Percentiles rank a stretch among this genome's conserved stretches.
Conservation (phyloP, 2,113 vertebrate species). For the Syrmaticus mikado region DNA sequence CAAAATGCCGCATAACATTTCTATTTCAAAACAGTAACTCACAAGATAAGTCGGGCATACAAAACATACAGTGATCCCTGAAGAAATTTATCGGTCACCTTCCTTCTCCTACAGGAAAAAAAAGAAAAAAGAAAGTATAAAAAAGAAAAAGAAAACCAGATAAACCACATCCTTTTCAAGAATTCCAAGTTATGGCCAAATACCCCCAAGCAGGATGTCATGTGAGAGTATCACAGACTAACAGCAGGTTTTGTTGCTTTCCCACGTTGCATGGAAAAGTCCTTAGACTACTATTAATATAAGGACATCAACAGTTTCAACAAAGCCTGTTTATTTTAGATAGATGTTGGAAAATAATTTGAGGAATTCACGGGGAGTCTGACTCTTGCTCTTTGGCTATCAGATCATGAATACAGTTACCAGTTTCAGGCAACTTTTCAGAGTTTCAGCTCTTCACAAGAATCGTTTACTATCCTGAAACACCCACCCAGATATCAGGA, state of each 20-base stretch:
- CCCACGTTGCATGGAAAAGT: background rate
- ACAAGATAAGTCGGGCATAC: background rate
- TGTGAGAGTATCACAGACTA: background rate
- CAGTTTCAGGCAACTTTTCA: background rate
- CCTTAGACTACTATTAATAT: background rate
- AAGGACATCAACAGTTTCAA: background rate
- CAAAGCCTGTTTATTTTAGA: background rate
- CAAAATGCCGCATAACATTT: background rate
- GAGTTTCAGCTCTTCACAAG: background rate
- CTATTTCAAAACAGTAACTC: background rate
- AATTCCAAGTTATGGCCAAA: background rate
- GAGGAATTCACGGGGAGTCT: background rate
- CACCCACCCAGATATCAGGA: background rate
- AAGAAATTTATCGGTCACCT: conserved; percentile 8
- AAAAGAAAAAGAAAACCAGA: background rate
- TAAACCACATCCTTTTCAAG: background rate
- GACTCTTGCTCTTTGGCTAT: background rate
- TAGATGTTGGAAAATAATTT: background rate
- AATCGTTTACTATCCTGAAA: background rate
- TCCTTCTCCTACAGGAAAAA: background rate
- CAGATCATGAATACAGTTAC: background rate
- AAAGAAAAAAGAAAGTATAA: background rate
- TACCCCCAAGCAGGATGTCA: background rate
- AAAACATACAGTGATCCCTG: background rate
- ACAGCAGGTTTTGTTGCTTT: background rate